phyloP scores from a whole-genome alignment of 2,113 vertebrate genomes.

The Salminus brasiliensis region DNA sequence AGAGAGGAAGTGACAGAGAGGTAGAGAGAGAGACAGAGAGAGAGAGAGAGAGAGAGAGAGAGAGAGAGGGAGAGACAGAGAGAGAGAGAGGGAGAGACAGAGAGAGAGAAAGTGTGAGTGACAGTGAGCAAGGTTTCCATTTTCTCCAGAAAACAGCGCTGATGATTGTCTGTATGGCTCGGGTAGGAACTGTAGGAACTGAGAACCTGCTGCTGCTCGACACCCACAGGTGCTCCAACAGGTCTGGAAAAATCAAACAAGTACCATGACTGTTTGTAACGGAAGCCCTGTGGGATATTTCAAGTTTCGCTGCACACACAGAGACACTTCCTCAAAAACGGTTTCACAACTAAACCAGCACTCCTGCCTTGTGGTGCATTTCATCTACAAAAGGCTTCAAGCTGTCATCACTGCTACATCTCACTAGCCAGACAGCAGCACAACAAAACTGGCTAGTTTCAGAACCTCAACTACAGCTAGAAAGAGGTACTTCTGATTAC shows the following conservation, averaged over 20 bases:
- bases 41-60: not conserved
- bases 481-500: conserved; percentile 16
- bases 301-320: not conserved
- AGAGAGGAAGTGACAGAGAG: not conserved
- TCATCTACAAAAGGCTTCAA: not conserved
- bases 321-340: not conserved
- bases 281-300: not conserved
- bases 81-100: not conserved
- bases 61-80: not conserved
- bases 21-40: not conserved
- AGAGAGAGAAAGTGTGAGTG: not conserved
- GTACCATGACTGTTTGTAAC: not conserved
- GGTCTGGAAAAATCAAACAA: not conserved
- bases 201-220: not conserved
- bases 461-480: not conserved
- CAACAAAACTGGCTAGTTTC: not conserved
- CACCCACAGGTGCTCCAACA: conserved; percentile 29
- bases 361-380: not conserved
- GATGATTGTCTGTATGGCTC: not conserved
- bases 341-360: not conserved
- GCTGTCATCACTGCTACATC: not conserved
- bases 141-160: not conserved
- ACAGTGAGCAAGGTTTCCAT: not conserved
- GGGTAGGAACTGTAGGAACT: too few species aligned
- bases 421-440: not conserved